A percentile compares a stretch with the other conserved stretches of the same genome.
phyloP scores from a whole-genome alignment of 2,113 vertebrate species.

The Oryzias woworae region DNA sequence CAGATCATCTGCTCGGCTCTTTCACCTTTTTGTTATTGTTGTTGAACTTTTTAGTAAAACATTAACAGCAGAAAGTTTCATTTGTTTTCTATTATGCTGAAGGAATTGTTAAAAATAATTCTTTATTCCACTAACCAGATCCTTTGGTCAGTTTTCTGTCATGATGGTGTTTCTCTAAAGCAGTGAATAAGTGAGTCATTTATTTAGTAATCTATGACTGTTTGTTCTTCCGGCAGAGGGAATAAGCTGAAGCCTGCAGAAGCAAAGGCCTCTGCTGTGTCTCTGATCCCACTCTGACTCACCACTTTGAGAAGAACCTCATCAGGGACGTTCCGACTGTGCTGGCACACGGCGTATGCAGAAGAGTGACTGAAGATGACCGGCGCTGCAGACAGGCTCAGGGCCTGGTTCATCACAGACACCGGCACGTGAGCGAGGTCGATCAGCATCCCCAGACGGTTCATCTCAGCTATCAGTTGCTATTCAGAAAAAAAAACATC shows the following conservation, averaged over 20 bases:
- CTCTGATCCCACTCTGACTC: constrained; percentile 37
- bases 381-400: constrained; percentile 82
- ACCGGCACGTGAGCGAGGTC: constrained; percentile 87
- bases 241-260: background rate
- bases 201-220: no score
- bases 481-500: constrained; percentile 41
- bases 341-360: constrained; percentile 76
- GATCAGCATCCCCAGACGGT: constrained; percentile 90
- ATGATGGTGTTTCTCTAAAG: no score
- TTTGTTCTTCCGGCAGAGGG: no score
- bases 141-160: no score
- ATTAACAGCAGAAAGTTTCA: no score
- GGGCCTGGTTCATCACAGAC: constrained; percentile 80
- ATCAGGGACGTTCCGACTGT: constrained; percentile 86
- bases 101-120: no score
- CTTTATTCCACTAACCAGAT: no score
- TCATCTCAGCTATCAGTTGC: constrained; percentile 88
- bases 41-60: no score
- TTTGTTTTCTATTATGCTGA: no score
- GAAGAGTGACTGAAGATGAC: constrained; percentile 97
- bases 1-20: no score
- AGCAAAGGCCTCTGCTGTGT: background rate
- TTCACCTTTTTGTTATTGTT: no score
- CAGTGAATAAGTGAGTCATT: no score
- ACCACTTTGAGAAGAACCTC: constrained; percentile 84